Base-by-base conservation (phyloP, 1,140 invertebrate genomes). In the Nebria ingens region DNA sequence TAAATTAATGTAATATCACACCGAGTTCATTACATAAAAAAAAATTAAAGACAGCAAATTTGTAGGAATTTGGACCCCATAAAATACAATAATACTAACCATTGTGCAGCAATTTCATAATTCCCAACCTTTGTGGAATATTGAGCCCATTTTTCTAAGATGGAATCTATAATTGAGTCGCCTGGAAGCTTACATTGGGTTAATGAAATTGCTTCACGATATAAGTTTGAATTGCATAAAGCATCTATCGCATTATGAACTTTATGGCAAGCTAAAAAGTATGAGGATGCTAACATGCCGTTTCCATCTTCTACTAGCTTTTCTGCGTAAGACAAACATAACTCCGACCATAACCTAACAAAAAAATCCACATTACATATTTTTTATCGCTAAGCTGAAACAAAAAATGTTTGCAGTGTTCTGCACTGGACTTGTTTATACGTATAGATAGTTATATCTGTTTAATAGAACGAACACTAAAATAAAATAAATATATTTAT, bases 151-250 rank as follows among this genome's bases (percentile, higher is more conserved):
- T 76, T 64, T 12, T 62, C 51, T 20, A 82, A 65, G 42, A 83
- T 68, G 42, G 73, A 64, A 3, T 65, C 66, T 2, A 81, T 58
- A 13, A 76, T 59, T 22, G 74, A 68, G 64, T 82, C 77, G 55
- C 78, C 62, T 19, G 78, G 70, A 34, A 83, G 65, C 54, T 76
- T 72, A 55, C 73, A 75, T 58, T 76, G 77, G 1, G 79, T 81
- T 9, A 86, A 65, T 17, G 73, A 71, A 25, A 83, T 73, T 6
- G 83, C 82, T 69, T 86, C 83, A 60, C 75, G 76, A 58, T 71
- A 81, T 55, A 82, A 67, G 54, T 73, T 71, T 17, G 73, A 71
- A 40, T 74, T 64, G 21, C 72, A 65, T 49, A 85, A 73, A 23
- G 79, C 63, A 21, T 79, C 68, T 54, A 84, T 76, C 2, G 83